Evolutionary conservation across 2,797 vertebrate genomes (phyloP), one percentile per base, ranked within the genome.

Genomic region (Hippocampus kuda): DNA sequence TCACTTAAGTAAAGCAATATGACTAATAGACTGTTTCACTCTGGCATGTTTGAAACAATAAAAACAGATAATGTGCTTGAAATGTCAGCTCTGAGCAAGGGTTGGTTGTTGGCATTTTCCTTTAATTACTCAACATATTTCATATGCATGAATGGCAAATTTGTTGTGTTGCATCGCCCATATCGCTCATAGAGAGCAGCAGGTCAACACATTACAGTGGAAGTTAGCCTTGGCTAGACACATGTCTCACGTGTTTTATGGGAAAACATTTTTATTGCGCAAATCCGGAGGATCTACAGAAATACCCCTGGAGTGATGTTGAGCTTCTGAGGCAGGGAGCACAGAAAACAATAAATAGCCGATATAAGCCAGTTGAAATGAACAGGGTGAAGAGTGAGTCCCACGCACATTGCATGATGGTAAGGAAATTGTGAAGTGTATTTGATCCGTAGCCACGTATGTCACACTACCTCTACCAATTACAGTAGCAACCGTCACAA

Each of bases 191-290:
- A 18, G 16, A 61, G 30, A 38, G 27, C 27, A 60, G 24, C 57
- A 61, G 59, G 59, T 61, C 34, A 15, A 61, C 56, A 59, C 13
- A 38, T 38, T 48, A n/a, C 63, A 48, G 13, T 65, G 42, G 4
- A 64, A 24, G 63, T 27, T 18, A 46, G 24, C 44, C 13, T 4
- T 18, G 44, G 63, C 13, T 46, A 65, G 63, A 64, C n/a, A 64
- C 41, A 65, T 27, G 44, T 16, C 13, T 57, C 49, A 56, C 34
- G n/a, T 67, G 68, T 84, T 87, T 84, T 73, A 70, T 68, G 13
- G 77, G 62, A 82, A 83, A 84, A 79, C 67, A 75, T 71, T 77
- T 80, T 71, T 53, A 67, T 57, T 71, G 62, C 74, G 64, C 41
- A 72, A 73, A 73, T 48, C 62, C 67, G 6, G 48, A 69, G 34